Conservation (phyloP, 2,888 invertebrate genomes). For the Sepioteuthis lessoniana region DNA sequence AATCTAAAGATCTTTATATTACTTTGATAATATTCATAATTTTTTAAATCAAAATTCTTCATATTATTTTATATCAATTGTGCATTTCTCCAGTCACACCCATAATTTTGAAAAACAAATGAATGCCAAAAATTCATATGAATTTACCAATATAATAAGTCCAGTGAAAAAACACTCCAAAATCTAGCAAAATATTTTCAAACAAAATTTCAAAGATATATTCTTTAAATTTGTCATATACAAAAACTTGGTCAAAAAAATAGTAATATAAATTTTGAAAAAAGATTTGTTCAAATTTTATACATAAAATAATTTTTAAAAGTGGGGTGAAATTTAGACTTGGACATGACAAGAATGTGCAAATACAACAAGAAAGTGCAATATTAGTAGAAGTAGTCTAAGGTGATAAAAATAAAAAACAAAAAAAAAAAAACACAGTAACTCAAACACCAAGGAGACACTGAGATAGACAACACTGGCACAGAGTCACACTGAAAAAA, state of each 20-base stretch:
- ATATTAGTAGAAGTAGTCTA: not conserved
- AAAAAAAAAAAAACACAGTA: not conserved
- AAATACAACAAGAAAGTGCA: constrained; percentile 33
- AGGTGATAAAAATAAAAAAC: not conserved
- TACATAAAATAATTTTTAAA: not conserved
- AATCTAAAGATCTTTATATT: not conserved
- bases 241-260: not conserved
- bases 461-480: constrained; percentile 45
- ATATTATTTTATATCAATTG: not conserved
- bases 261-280: not conserved
- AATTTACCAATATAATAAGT: not conserved
- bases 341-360: constrained; percentile 14
- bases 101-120: constrained; percentile 6
- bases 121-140: not conserved
- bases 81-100: not conserved
- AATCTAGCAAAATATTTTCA: not conserved
- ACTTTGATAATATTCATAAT: not conserved
- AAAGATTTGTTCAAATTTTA: constrained; percentile 33
- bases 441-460: constrained; percentile 35
- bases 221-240: constrained; percentile 19
- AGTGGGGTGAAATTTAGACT: constrained; percentile 33
- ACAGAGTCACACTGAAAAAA: constrained; percentile 46
- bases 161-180: not conserved
- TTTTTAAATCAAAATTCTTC: not conserved
- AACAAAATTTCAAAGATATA: not conserved